A percentile compares a stretch with the other conserved stretches of the same genome.
These are phyloP conservation scores for Propsilocerus akamusi DNA, from an alignment of 1,140 invertebrate genomes.

Conservation along the genomic window DNA sequence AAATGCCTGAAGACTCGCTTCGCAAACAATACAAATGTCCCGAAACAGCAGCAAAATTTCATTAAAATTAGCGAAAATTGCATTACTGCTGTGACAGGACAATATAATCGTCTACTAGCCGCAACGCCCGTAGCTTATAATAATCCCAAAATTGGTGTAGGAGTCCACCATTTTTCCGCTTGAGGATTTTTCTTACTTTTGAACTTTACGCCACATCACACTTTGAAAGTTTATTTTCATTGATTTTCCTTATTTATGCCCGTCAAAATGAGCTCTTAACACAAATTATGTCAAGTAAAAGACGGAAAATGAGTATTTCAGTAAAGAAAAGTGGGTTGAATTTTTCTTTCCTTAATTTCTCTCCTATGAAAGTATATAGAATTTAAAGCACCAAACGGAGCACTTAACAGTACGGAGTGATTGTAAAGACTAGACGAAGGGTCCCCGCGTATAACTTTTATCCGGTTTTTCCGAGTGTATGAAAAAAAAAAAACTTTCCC, in stretches of 20 bases:
- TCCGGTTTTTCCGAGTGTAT: constrained; percentile 1
- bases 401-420: neutral
- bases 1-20: neutral
- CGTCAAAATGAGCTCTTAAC: neutral
- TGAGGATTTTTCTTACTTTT: constrained; percentile 12
- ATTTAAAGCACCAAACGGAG: no score
- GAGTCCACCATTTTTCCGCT: constrained; percentile 10
- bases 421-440: neutral
- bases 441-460: neutral
- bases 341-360: no score
- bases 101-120: constrained; percentile 52
- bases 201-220: constrained; percentile 4
- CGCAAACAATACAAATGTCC: constrained; percentile 44
- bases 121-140: constrained; percentile 15
- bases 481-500: constrained; percentile 7
- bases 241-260: neutral
- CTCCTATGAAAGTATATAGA: no score
- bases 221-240: constrained; percentile 6
- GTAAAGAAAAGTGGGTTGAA: no score
- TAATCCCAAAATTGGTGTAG: constrained; percentile 15
- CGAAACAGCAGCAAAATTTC: constrained; percentile 68
- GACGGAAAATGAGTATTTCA: no score
- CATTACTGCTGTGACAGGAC: constrained; percentile 88
- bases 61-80: no score
- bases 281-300: no score